Evolutionary conservation across 2,113 vertebrate species (phyloP), one percentile per base, ranked within the genome.

Genomic region (Anguilla japonica): DNA sequence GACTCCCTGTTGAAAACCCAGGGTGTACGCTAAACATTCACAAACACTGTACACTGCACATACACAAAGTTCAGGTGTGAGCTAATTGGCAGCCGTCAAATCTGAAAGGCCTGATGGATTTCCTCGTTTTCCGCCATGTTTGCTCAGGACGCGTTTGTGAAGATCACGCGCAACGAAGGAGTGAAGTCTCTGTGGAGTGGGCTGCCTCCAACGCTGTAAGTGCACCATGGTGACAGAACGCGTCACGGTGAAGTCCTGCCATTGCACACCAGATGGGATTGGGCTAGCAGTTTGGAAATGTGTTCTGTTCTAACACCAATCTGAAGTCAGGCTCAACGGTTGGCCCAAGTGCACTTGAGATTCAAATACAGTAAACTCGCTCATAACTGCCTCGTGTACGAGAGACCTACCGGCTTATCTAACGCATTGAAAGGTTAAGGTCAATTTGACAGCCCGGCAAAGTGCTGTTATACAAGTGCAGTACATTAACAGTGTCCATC

Each of bases 131-230:
- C 43, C n/a, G 40, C 22, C 46, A 18, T 41, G n/a, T 84, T 71
- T 0, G 0, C 83, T 82, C 87, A 99, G 98, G 98, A 99, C 13
- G 98, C 98, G 2, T 99, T 99, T 89, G 96, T 98, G 93, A 99
- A 99, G 93, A 99, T 99, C 81, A 95, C 93, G 0, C 97, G 97
- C n/a, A 85, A 97, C 0, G 98, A 99, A 89, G 98, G 98, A 15
- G 85, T 97, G 88, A 90, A 94, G 87, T 98, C 98, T 71, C 92
- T 99, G 90, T 99, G 98, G 98, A 99, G 98, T 0, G 98, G 98
- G 15, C 95, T 99, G 26, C 98, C 98, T 5, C 98, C 98, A 22
- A 99, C 98, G 29, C 94, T 99, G 98, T 99, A 93, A 99, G 98
- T 97, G 29, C 15, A 57, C 0, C 7, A 1, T 4, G 50, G 11